Percentiles rank a stretch among this genome's conserved stretches.
phyloP scores from a whole-genome alignment of 2,113 vertebrate species.

The Oryzias melastigma region DNA sequence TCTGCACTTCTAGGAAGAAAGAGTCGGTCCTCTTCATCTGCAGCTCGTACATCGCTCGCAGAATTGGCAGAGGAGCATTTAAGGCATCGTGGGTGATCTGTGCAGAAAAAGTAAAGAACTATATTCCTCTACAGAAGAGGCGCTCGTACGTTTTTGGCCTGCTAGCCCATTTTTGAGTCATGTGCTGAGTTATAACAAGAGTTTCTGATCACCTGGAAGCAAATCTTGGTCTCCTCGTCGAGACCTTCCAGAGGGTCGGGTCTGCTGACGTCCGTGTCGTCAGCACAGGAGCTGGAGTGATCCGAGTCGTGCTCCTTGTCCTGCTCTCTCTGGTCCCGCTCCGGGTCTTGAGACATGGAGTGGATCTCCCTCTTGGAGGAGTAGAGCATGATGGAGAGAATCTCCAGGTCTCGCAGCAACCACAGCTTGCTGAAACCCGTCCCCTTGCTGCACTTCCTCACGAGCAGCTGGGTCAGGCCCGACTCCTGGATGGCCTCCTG shows the following conservation, averaged over 20 bases:
- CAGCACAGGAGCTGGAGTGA: conserved; percentile 73
- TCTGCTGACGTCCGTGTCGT: conserved; percentile 80
- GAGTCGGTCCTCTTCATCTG: conserved; percentile 96
- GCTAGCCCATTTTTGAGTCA: not conserved
- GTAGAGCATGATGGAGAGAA: conserved; percentile 96
- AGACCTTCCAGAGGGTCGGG: conserved; percentile 91
- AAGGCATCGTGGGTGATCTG: conserved; percentile 96
- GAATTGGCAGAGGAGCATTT: conserved; percentile 91
- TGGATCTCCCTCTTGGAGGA: conserved; percentile 93
- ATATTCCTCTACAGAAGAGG: not conserved
- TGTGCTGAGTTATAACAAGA: not conserved
- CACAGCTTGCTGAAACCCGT: conserved; percentile 98
- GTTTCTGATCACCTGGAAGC: conserved; percentile 85
- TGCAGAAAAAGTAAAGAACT: not conserved
- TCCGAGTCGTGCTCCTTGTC: conserved; percentile 85
- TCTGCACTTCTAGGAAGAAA: conserved; percentile 94
- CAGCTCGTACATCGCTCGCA: conserved; percentile 93
- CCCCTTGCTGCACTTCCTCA: conserved; percentile 96
- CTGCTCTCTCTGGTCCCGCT: conserved; percentile 79
- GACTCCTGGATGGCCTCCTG: conserved; percentile 86
- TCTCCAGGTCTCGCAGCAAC: conserved; percentile 94
- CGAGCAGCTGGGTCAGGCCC: conserved; percentile 89
- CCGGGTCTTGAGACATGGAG: conserved; percentile 81
- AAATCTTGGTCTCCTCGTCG: conserved; percentile 95
- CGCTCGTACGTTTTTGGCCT: too few relatives aligned